These are phyloP conservation scores for Osmerus eperlanus DNA, from an alignment of 2,113 vertebrate species.

Conservation along the genomic window DNA sequence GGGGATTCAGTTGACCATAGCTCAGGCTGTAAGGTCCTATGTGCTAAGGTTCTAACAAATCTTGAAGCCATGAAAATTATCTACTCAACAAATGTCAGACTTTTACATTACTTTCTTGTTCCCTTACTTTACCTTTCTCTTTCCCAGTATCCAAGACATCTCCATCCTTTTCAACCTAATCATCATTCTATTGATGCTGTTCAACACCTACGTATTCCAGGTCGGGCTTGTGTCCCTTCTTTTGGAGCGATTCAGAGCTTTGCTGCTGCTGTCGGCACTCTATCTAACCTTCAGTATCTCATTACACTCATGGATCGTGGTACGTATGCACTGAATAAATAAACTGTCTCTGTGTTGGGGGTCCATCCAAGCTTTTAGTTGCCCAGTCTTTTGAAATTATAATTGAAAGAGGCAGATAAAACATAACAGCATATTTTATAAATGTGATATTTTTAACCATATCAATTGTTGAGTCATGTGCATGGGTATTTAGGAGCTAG, in stretches of 20 bases:
- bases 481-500: no score
- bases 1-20: no score
- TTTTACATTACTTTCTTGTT: not conserved
- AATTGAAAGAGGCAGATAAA: no score
- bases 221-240: constrained; percentile 86
- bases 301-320: constrained; percentile 90
- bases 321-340: constrained; percentile 41
- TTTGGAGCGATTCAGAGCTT: constrained; percentile 84
- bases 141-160: constrained; percentile 87
- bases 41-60: no score
- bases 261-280: constrained; percentile 77
- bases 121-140: not conserved
- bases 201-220: constrained; percentile 96
- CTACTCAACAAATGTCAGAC: no score
- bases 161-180: constrained; percentile 87
- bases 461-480: no score
- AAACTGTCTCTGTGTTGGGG: not conserved
- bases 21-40: no score
- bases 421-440: no score
- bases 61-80: no score
- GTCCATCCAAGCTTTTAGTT: not conserved
- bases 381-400: not conserved
- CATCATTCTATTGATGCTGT: constrained; percentile 94
- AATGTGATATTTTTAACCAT: no score
- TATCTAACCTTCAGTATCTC: constrained; percentile 86